Base-by-base conservation (phyloP, 2,797 vertebrate genomes). In the Schizothorax lantsangensis region DNA sequence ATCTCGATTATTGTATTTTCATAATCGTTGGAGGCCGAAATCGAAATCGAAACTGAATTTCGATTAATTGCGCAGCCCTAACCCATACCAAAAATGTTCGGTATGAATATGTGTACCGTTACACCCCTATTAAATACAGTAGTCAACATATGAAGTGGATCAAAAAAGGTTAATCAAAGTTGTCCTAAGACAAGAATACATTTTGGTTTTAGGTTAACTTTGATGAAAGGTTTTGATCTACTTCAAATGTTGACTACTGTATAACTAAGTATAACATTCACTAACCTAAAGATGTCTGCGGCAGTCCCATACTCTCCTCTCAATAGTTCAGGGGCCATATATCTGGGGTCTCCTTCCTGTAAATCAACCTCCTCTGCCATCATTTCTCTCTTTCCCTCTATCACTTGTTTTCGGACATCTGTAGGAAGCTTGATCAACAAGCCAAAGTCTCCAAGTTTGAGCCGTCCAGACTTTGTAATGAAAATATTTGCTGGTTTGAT, bases 251-350 rank as follows among this genome's bases (percentile, higher is more conserved):
- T 54, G 17, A 49, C 14, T 17, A 1, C 4, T 54, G 10, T 62
- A 68, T 36, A 9, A 17, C 6, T 19, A 30, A 73, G 21, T 1
- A 59, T n/a, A 45, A 72, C 5, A 47, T 52, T 45, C 23, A 52
- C n/a, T 15, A 40, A 98, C 97, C 97, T 98, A 94, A 98, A 98
- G 79, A 98, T 93, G 33, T 98, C 97, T 0, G 97, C 96, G 5
- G 97, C 95, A 8, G 95, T 95, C 66, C 96, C 95, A 0, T 96
- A 97, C 83, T 94, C 91, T 17, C 97, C 97, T 45, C 88, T 92
- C n/a, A 98, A 94, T 85, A 98, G 93, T 91, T 98, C 97, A 0
- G 97, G 97, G 0, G 97, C 97, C 97, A 98, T 97, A 91, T 98
- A 98, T 47, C 96, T 94, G 4, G 97, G 96, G 90, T 98, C 97